Base-by-base conservation (phyloP, 2,888 invertebrate species). In the Scrobipalpa costella region DNA sequence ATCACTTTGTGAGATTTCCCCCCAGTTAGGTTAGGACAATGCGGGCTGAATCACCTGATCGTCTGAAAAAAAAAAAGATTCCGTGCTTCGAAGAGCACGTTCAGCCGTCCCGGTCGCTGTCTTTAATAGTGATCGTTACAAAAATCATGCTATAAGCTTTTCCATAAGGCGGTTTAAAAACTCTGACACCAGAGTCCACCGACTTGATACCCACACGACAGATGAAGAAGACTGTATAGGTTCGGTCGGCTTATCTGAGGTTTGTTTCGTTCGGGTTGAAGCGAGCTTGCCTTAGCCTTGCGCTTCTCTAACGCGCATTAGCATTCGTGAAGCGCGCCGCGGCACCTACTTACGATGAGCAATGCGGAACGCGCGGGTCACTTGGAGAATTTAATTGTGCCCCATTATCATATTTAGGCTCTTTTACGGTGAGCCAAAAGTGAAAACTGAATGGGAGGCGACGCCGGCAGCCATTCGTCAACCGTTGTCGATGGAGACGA, bases 381-480 rank as follows among this genome's bases (percentile, higher is more conserved):
- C 89, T 84, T 75, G 74, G 84, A 88, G 91, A 90, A 90, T 91
- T 90, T 91, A 90, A 91, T 91, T 90, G 90, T 87, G 87, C 86
- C 85, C 90, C 86, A 91, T 91, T 91, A 91, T 91, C 91, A 91
- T 91, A 91, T 89, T 90, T 86, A 88, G 90, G 85, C 85, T 91
- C 88, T 88, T 89, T 89, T 90, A 90, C 90, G 80, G 90, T 90
- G 88, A 88, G 84, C 86, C 88, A 89, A 90, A 91, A 91, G 91
- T 91, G 91, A 91, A 91, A 91, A 91, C 90, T 81, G 81, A 84
- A 88, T 86, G 85, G 81, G 80, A 79, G 79, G 71, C 84, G 68
- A 73, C 77, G 77, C 77, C 75, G 80, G 73, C 79, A 79, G 89
- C 84, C 91, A 91, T 90, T 91, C 88, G 88, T 83, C 83, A 85